A percentile compares a stretch with the other conserved stretches of the same genome.
phyloP scores from a whole-genome alignment of 1,140 invertebrate species.

The Bombus balteatus region DNA sequence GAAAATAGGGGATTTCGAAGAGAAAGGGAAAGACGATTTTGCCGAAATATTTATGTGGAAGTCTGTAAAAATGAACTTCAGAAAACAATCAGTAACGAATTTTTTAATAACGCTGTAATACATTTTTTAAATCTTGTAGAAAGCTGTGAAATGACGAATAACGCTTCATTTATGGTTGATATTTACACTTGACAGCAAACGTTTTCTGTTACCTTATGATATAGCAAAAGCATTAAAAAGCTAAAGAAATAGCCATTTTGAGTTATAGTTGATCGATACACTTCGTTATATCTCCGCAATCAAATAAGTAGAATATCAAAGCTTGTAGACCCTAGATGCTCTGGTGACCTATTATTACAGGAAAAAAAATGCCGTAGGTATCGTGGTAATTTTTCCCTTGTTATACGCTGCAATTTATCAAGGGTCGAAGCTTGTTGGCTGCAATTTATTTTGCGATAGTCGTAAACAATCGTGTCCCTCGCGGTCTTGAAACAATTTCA shows the following conservation, averaged over 20 bases:
- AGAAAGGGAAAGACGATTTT: too few relatives aligned
- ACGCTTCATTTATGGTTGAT: background rate
- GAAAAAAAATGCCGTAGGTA: background rate
- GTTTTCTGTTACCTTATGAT: too few relatives aligned
- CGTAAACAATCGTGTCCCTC: constrained; percentile 19
- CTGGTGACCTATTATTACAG: constrained; percentile 32
- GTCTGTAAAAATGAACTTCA: too few relatives aligned
- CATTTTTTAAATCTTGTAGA: too few relatives aligned
- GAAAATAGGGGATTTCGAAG: too few relatives aligned
- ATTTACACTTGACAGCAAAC: background rate
- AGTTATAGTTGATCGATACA: background rate
- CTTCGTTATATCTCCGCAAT: background rate
- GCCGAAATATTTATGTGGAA: too few relatives aligned
- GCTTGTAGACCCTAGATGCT: constrained; percentile 6
- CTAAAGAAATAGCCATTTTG: too few relatives aligned
- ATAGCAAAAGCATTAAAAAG: too few relatives aligned
- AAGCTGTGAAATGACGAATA: background rate
- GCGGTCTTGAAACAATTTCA: background rate
- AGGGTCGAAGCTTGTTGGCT: background rate
- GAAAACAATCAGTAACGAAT: too few relatives aligned
- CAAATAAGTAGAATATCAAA: background rate
- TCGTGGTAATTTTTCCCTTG: constrained; percentile 9
- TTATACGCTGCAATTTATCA: constrained; percentile 17
- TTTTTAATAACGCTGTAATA: too few relatives aligned
- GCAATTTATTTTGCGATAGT: constrained; percentile 20